Conservation (phyloP, 2,113 vertebrate species). For the Bufo bufo region DNA sequence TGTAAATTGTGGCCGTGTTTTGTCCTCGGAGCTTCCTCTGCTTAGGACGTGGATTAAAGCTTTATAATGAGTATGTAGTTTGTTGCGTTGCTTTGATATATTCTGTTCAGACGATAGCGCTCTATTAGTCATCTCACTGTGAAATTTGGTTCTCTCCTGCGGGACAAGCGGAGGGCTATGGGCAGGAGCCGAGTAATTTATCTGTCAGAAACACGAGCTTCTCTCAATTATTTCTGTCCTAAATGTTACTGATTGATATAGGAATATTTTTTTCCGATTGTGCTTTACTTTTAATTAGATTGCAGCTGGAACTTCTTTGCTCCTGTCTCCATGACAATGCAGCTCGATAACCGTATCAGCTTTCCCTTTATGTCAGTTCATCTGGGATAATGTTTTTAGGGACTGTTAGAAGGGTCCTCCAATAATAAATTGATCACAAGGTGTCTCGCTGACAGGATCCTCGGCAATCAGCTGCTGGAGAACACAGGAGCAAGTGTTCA, state of each 20-base stretch:
- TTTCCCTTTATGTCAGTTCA: neutral
- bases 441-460: neutral
- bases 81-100: neutral
- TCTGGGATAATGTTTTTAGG: fast-evolving
- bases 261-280: neutral
- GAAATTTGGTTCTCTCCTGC: neutral
- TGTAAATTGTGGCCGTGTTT: too few species aligned
- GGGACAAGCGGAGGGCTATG: constrained; percentile 10
- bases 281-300: neutral
- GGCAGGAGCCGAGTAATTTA: neutral
- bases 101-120: neutral
- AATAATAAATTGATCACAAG: neutral
- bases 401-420: neutral
- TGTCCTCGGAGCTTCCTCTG: neutral
- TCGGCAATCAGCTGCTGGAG: neutral
- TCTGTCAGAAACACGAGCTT: neutral
- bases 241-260: neutral
- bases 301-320: neutral
- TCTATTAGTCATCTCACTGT: constrained; percentile 1
- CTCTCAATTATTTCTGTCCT: constrained; percentile 11
- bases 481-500: too few species aligned
- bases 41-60: neutral
- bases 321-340: neutral
- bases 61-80: neutral
- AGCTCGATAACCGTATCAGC: neutral